These are phyloP conservation scores for Coryphaenoides rupestris DNA, from an alignment of 2,113 vertebrate species.

Conservation along the genomic window DNA sequence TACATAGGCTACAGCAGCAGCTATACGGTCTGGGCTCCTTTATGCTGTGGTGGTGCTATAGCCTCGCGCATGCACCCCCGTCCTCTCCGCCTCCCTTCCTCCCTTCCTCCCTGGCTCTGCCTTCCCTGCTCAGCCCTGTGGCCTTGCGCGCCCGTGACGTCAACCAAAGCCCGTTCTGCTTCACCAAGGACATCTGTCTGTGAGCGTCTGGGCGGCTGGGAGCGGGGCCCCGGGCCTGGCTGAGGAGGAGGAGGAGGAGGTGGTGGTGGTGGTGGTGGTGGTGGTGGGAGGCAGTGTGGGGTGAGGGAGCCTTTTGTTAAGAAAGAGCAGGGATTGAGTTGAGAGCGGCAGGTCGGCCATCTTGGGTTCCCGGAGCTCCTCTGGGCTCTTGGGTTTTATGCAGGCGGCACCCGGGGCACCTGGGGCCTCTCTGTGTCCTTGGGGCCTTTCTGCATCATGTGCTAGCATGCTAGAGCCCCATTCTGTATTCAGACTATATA, in stretches of 20 bases:
- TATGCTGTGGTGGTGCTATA: no score
- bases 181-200: slow-evolving; percentile 79
- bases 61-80: no score
- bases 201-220: slow-evolving; percentile 66
- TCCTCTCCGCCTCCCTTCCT: no score
- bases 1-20: no score
- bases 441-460: slow-evolving; percentile 58
- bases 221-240: slow-evolving; percentile 54
- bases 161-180: slow-evolving; percentile 68
- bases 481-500: neutral
- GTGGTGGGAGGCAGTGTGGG: slow-evolving; percentile 11
- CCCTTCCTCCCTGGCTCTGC: no score
- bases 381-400: slow-evolving; percentile 28
- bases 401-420: slow-evolving; percentile 24
- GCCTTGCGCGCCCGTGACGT: slow-evolving; percentile 59
- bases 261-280: no score
- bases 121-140: slow-evolving; percentile 48
- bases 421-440: slow-evolving; percentile 39
- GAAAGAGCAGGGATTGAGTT: slow-evolving; percentile 63
- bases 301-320: slow-evolving; percentile 63
- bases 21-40: no score
- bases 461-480: slow-evolving; percentile 32
- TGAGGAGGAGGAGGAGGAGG: slow-evolving; percentile 10
- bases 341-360: slow-evolving; percentile 65
- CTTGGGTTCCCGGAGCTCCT: slow-evolving; percentile 46